Base-by-base conservation (phyloP, 2,888 invertebrate genomes). In the Eucera pruinosa region DNA sequence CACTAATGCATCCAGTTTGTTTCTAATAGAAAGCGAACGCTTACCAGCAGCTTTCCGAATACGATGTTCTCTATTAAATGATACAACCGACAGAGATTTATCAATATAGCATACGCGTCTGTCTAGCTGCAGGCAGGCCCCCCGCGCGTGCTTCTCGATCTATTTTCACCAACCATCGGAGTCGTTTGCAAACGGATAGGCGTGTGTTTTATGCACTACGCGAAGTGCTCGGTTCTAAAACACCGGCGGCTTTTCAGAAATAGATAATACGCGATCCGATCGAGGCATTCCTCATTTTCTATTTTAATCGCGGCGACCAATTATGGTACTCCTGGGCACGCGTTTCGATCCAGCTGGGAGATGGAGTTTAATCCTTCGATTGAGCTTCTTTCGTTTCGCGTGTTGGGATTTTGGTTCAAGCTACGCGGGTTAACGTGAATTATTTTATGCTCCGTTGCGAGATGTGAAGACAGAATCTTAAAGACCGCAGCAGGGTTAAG, bases 171-270 rank as follows among this genome's bases (percentile, higher is more conserved):
- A 43, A 23, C 68, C 52, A 74, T 67, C 74, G 50, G 55, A 78
- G n/a, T 83, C 45, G 55, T 69, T 75, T 78, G 68, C 69, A 78
- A 81, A 66, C 74, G 75, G 30, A n/a, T n/a, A n/a, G n/a, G n/a
- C n/a, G n/a, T n/a, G n/a, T n/a, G n/a, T n/a, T n/a, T n/a, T n/a
- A n/a, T n/a, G n/a, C n/a, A n/a, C n/a, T n/a, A n/a, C n/a, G n/a
- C n/a, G n/a, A n/a, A n/a, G n/a, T n/a, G n/a, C n/a, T 33, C 61
- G 33, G 55, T 77, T n/a, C 66, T 13, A 36, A 70, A 69, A 75
- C 64, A 58, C 76, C n/a, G 41, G 57, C 1, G 45, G 39, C 20
- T 41, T 47, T 15, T 68, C 76, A 64, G 76, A 64, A 76, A 77
- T 76, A 76, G 76, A 68, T 55, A 75, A 75, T n/a, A n/a, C n/a